Evolutionary conservation across 2,113 vertebrate species (phyloP).

Genomic region (Canis aureus): DNA sequence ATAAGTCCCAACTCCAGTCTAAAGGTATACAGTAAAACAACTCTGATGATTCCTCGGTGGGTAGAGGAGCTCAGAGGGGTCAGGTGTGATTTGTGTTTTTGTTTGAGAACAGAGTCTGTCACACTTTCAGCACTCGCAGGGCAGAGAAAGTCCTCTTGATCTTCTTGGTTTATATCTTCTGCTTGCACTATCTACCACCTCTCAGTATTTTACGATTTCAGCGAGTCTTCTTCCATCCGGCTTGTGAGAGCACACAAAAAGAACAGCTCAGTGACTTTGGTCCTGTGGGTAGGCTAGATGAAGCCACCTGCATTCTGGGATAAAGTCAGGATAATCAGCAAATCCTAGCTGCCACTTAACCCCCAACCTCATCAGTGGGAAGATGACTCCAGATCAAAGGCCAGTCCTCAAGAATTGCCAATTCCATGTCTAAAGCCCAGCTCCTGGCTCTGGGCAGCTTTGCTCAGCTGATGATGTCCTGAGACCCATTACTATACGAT

Average conservation of each 20-base stretch:
- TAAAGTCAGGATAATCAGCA: fast-evolving
- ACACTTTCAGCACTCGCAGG: not conserved
- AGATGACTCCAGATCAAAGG: not conserved
- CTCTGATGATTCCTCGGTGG: not conserved
- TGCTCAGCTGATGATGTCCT: not conserved
- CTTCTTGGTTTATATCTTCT: not conserved
- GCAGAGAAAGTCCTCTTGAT: not conserved
- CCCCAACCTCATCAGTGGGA: slow-evolving; percentile 14
- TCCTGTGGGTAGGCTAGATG: fast-evolving
- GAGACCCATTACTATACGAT: not conserved
- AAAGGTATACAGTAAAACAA: not conserved
- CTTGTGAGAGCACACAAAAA: not conserved
- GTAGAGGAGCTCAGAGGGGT: not conserved
- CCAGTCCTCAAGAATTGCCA: not conserved
- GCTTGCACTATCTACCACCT: not conserved
- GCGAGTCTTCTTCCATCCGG: not conserved
- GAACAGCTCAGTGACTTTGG: not conserved
- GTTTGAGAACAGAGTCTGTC: not conserved
- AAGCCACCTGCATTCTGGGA: not conserved
- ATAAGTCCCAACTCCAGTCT: not conserved
- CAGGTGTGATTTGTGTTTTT: not conserved
- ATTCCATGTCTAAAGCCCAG: not conserved
- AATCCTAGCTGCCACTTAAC: not conserved
- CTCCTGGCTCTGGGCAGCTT: fast-evolving
- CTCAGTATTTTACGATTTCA: not conserved